Evolutionary conservation across 2,797 vertebrate genomes (phyloP), one percentile per base, ranked within the genome.

Genomic region (Mus spretus): DNA sequence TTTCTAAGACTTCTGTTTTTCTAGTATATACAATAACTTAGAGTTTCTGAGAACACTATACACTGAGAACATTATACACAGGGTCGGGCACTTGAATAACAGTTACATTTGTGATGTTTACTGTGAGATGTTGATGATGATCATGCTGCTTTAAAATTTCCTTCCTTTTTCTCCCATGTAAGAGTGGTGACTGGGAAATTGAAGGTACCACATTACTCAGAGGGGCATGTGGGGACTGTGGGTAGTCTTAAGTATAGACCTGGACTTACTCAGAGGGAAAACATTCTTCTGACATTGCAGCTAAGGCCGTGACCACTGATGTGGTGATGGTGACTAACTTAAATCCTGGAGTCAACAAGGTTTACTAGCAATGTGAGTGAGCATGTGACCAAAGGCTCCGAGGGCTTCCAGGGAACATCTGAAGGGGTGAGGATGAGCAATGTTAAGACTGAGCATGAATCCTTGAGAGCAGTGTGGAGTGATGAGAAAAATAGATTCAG

Each of bases 181-280:
- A 57, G 34, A 55, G 57, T 44, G 4, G 5, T 53, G 81, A 95
- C 61, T 96, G 47, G 15, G 50, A 91, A 96, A 93, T 1, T 90
- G 88, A 96, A 92, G 81, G 72, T 75, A 81, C 6, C 28, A 13
- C 91, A 34, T 89, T 92, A 57, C 53, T 96, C 90, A 70, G 88
- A 96, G 80, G 80, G 44, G 89, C 53, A 9, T 93, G 97, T 89
- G 81, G 85, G 70, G 40, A 89, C 57, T 94, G 89, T 74, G 93
- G 96, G 89, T n/a, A 95, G 79, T 22, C 75, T 78, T 94, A 95
- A 97, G 85, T 91, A 87, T 5, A 97, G 92, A 89, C 20, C 83
- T 26, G 53, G 86, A 92, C 77, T 92, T 40, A 44, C 28, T 88
- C 55, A 26, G 31, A 95, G 19, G 90, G 63, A 78, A 90, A 92